Evolutionary conservation across 1,140 invertebrate genomes (phyloP).

Genomic region (Mycetomoellerius zeteki): DNA sequence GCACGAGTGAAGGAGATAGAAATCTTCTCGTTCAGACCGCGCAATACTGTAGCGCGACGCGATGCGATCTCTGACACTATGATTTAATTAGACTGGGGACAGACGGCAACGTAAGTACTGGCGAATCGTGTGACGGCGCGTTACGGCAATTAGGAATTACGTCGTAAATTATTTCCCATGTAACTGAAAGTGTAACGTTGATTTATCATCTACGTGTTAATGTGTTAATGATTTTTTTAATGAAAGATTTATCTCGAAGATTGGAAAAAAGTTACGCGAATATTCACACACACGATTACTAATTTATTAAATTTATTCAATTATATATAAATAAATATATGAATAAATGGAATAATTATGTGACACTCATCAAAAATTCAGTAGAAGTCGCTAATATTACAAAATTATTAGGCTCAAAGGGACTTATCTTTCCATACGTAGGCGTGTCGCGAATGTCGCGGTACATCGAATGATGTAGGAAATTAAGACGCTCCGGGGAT

Average conservation of each 20-base stretch:
- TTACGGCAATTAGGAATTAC: conserved; percentile 53
- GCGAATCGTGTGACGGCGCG: conserved; percentile 21
- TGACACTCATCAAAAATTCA: not conserved
- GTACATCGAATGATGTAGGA: conserved; percentile 26
- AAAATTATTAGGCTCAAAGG: not conserved
- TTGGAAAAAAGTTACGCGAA: no score
- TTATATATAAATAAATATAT: no score
- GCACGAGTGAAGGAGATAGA: conserved; percentile 25
- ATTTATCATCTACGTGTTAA: not conserved
- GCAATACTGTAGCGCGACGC: not conserved
- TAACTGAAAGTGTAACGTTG: conserved; percentile 1
- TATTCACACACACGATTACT: not conserved
- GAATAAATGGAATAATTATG: not conserved
- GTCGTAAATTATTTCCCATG: conserved; percentile 45
- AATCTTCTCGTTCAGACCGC: conserved; percentile 13
- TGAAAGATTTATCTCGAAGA: not conserved
- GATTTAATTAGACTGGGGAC: conserved; percentile 59
- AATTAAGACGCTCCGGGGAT: conserved; percentile 52
- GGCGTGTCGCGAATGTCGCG: conserved; percentile 58
- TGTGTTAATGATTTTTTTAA: not conserved
- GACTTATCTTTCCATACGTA: conserved; percentile 8
- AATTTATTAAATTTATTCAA: not conserved
- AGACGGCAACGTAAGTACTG: conserved; percentile 8
- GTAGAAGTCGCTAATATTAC: not conserved
- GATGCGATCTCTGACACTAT: conserved; percentile 33